Percentiles rank a stretch among this genome's conserved stretches.
phyloP scores from a whole-genome alignment of 2,888 invertebrate genomes.

The Mimas tiliae region DNA sequence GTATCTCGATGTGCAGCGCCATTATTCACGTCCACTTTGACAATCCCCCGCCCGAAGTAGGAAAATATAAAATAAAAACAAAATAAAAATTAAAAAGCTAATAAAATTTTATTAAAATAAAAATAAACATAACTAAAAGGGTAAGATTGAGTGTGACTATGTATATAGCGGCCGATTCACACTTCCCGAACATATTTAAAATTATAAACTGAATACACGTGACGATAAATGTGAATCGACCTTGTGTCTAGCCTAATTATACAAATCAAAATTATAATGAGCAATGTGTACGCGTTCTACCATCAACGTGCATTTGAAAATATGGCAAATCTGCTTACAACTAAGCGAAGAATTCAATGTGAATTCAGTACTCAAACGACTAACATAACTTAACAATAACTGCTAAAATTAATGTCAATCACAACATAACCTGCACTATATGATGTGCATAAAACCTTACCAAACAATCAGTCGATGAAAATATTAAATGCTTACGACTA shows the following conservation, averaged over 20 bases:
- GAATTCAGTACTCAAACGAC: slow-evolving; percentile 54
- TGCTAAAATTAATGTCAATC: slow-evolving; percentile 51
- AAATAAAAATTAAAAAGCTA: slow-evolving; percentile 58
- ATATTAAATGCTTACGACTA: slow-evolving; percentile 70
- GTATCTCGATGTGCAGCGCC: slow-evolving; percentile 77
- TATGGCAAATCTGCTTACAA: slow-evolving; percentile 46
- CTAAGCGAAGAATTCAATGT: slow-evolving; percentile 58
- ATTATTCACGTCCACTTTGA: slow-evolving; percentile 76
- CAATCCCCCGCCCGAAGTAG: slow-evolving; percentile 73
- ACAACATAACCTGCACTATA: slow-evolving; percentile 50
- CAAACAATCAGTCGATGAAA: slow-evolving; percentile 71
- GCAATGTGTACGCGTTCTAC: slow-evolving; percentile 64
- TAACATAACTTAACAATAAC: slow-evolving; percentile 49
- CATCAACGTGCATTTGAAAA: slow-evolving; percentile 64
- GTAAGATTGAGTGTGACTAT: slow-evolving; percentile 57
- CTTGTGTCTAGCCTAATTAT: slow-evolving; percentile 43
- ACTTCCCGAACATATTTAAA: slow-evolving; percentile 51
- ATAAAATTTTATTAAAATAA: slow-evolving; percentile 68
- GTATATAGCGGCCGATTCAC: slow-evolving; percentile 47
- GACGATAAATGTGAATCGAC: slow-evolving; percentile 51
- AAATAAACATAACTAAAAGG: slow-evolving; percentile 56
- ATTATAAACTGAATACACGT: slow-evolving; percentile 33
- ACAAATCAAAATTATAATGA: slow-evolving; percentile 52
- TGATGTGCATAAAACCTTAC: slow-evolving; percentile 53
- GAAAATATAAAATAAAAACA: slow-evolving; percentile 57